These are phyloP conservation scores for Trogon melanurus DNA, from an alignment of 2,113 vertebrate species.

Conservation along the genomic window DNA sequence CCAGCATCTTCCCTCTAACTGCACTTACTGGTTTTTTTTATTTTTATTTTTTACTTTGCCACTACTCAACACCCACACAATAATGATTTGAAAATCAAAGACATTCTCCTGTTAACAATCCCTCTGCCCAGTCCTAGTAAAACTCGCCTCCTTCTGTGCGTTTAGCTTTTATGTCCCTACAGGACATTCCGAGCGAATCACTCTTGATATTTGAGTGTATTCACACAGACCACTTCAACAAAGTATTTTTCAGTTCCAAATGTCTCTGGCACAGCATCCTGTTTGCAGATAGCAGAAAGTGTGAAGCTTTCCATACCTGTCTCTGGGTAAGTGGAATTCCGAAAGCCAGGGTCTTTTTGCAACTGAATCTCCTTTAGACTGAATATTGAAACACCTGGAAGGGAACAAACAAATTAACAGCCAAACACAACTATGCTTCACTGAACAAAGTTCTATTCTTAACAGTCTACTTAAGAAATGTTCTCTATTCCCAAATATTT, in stretches of 20 bases:
- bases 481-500: background rate
- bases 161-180: background rate
- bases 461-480: background rate
- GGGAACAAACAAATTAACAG: constrained; percentile 10
- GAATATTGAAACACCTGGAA: constrained; percentile 94
- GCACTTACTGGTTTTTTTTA: background rate
- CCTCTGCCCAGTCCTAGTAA: background rate
- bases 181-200: background rate
- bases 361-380: constrained; percentile 97
- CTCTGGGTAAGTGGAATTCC: constrained; percentile 94
- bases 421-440: background rate
- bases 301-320: constrained; percentile 79
- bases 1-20: background rate
- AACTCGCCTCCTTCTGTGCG: background rate
- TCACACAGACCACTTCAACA: background rate
- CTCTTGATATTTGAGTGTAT: background rate
- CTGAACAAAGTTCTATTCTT: background rate
- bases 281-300: background rate
- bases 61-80: background rate
- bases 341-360: constrained; percentile 97
- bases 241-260: background rate
- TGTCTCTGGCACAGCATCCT: background rate
- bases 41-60: background rate
- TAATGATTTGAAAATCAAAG: background rate
- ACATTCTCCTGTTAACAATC: background rate